phyloP scores from a whole-genome alignment of 2,888 invertebrate genomes.

The Drosophila nr. fundita region DNA sequence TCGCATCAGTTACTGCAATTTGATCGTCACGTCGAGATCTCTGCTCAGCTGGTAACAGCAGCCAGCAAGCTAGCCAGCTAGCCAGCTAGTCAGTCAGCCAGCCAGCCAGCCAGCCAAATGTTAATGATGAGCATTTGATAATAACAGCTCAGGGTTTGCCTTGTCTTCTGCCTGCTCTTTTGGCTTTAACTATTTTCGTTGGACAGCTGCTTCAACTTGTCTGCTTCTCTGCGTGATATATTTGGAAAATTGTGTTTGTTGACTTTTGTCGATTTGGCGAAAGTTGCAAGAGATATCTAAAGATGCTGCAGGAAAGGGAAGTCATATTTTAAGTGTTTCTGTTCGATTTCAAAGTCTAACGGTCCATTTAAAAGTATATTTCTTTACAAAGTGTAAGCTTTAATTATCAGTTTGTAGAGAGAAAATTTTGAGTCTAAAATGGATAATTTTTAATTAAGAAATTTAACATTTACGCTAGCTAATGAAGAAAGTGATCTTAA shows the following conservation, averaged over 20 bases:
- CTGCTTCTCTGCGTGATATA: constrained; percentile 40
- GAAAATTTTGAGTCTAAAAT: background rate
- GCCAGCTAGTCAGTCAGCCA: background rate
- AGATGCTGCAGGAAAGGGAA: constrained; percentile 40
- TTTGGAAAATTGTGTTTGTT: constrained; percentile 56
- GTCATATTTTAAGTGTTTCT: constrained; percentile 1
- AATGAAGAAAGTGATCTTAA: background rate
- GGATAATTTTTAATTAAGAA: background rate
- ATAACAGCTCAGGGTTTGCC: constrained; percentile 46
- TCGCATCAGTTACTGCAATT: constrained; percentile 57
- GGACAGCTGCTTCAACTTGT: constrained; percentile 56
- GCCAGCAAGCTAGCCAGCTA: constrained; percentile 25
- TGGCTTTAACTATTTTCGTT: constrained; percentile 32
- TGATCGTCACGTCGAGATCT: constrained; percentile 72
- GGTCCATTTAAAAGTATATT: background rate
- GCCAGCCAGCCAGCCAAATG: constrained; percentile 44
- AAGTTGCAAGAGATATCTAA: constrained; percentile 49
- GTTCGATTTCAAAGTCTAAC: background rate
- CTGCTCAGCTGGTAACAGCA: constrained; percentile 40
- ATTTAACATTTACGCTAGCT: background rate
- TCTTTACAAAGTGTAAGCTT: background rate
- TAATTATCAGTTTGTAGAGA: background rate
- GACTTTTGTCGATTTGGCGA: constrained; percentile 59
- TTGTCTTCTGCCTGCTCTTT: constrained; percentile 14
- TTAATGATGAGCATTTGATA: constrained; percentile 77